Evolutionary conservation across 2,797 vertebrate species (phyloP).

Genomic region (Hydrophis major): DNA sequence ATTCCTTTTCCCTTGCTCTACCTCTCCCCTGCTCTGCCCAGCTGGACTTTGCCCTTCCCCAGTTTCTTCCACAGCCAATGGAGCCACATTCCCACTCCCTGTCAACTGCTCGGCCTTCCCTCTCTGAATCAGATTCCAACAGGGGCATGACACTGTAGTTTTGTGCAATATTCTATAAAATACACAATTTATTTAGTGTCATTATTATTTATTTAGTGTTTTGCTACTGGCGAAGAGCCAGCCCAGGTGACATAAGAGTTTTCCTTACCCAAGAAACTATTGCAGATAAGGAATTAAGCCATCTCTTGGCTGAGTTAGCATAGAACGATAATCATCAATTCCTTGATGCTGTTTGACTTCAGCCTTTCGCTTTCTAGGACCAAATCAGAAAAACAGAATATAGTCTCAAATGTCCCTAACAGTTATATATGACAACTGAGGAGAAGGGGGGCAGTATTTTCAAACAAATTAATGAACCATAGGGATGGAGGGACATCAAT

Average conservation of each 20-base stretch:
- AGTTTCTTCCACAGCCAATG: too few relatives aligned
- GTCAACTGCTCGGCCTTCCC: too few relatives aligned
- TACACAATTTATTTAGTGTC: not conserved
- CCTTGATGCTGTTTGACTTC: too few relatives aligned
- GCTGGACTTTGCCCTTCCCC: too few relatives aligned
- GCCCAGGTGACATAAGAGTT: not conserved
- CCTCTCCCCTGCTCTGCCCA: too few relatives aligned
- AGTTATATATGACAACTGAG: not conserved
- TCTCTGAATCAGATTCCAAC: too few relatives aligned
- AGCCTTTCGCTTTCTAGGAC: not conserved
- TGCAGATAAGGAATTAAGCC: not conserved
- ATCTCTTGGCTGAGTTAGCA: constrained; percentile 1
- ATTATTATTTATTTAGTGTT: not conserved
- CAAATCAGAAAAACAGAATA: not conserved
- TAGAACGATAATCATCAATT: not conserved
- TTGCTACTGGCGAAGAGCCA: not conserved
- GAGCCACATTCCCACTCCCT: too few relatives aligned
- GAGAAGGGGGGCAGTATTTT: not conserved
- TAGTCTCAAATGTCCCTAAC: not conserved
- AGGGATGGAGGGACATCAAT: not conserved
- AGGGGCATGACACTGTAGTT: not conserved
- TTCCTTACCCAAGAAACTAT: not conserved
- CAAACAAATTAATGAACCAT: not conserved
- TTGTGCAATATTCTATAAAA: not conserved
- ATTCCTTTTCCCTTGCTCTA: too few relatives aligned